Base-by-base conservation (phyloP, 2,888 invertebrate genomes). In the Ischnus inquisitorius region DNA sequence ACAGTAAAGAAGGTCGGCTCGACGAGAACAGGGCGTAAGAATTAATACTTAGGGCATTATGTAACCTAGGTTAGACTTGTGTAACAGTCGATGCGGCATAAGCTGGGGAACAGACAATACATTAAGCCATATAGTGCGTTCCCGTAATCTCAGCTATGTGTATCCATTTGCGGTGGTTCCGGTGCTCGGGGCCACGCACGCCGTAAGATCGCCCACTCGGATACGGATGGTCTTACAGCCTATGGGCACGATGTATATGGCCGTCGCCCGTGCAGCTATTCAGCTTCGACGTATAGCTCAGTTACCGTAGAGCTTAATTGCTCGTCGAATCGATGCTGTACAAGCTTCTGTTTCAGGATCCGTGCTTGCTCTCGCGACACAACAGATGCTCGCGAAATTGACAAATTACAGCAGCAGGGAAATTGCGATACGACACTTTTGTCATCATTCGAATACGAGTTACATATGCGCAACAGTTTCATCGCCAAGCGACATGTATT, bases 71-170 rank as follows among this genome's bases (percentile, higher is more conserved):
- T 54, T 54, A 22, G 10, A 12, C 19, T 54, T 22, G 54, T 85
- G 89, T 90, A 88, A 89, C 89, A 86, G 84, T 79, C 87, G 85
- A 87, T 86, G 85, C 87, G 88, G 86, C 86, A 67, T 72, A 48
- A 72, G 60, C 76, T 60, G 60, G 19, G 68, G 34, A 54, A 80
- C 72, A 68, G 89, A 89, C 88, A 89, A 90, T 90, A 91, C 88
- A 88, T 88, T 90, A 89, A 89, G 89, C 84, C 89, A 80, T 88
- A 90, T 88, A 90, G 89, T 89, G 83, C 71, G 89, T 89, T 88
- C 76, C 89, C 90, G 91, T 93, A 92, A 93, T 93, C 92, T 92
- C 91, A 90, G 89, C 92, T 89, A 93, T 93, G 92, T 91, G 91
- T 92, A 92, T 92, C 92, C 91, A 93, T 92, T 93, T 92, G 90